Conservation (phyloP, 1,140 invertebrate genomes). For the Cardiocondyla obscurior region DNA sequence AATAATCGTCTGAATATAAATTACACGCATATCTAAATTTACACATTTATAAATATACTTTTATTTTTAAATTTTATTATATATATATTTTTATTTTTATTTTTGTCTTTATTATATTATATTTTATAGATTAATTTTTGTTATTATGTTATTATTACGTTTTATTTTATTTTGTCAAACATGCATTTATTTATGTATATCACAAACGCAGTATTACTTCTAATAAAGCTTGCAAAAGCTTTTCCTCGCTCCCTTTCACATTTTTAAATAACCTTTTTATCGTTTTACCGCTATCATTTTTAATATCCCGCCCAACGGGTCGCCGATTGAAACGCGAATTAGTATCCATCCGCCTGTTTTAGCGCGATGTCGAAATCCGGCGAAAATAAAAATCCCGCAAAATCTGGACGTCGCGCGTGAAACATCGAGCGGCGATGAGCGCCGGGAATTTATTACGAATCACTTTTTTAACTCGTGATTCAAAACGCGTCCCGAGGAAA, state of each 20-base stretch:
- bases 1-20: neutral
- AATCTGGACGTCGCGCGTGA: neutral
- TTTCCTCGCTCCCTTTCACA: neutral
- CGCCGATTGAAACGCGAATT: constrained; percentile 2
- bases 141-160: too few relatives aligned
- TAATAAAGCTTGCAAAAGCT: neutral
- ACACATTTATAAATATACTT: neutral
- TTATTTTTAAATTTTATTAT: too few relatives aligned
- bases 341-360: neutral
- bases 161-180: too few relatives aligned
- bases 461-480: constrained; percentile 20
- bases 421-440: neutral
- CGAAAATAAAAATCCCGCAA: neutral
- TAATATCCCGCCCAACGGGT: neutral
- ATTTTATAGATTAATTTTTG: too few relatives aligned
- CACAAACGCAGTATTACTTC: neutral
- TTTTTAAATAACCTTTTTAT: neutral
- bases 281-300: neutral
- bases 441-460: neutral
- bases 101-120: too few relatives aligned
- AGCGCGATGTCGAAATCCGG: neutral
- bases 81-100: too few relatives aligned
- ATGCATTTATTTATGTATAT: too few relatives aligned
- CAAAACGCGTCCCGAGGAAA: constrained; percentile 15
- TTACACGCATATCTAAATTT: too few relatives aligned